These are phyloP conservation scores for Australoheros scitulus DNA, from an alignment of 2,113 vertebrate genomes.

Conservation along the genomic window DNA sequence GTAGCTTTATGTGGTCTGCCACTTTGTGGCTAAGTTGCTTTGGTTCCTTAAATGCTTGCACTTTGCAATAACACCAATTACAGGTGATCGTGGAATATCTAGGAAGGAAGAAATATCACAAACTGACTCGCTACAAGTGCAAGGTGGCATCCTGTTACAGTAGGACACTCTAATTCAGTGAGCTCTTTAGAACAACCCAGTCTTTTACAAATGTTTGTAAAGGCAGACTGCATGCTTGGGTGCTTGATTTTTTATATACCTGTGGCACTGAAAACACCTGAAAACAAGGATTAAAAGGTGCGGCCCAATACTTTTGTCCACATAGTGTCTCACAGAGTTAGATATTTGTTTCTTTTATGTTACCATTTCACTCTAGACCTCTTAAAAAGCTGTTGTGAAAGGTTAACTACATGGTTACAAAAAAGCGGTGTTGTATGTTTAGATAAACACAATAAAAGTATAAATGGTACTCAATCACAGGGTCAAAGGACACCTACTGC, in stretches of 20 bases:
- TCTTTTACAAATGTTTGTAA: not conserved
- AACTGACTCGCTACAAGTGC: not conserved
- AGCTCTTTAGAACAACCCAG: not conserved
- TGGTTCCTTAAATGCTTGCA: not conserved
- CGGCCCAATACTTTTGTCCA: not conserved
- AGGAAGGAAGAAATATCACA: not conserved
- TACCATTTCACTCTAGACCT: not conserved
- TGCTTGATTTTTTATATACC: not conserved
- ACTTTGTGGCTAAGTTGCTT: not conserved
- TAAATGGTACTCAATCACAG: conserved; percentile 26
- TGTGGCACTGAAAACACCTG: not conserved
- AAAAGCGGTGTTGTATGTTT: not conserved
- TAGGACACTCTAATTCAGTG: not conserved
- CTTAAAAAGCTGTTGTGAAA: not conserved
- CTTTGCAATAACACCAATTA: not conserved
- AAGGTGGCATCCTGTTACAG: not conserved
- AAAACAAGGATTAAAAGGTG: not conserved
- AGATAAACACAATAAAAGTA: not conserved
- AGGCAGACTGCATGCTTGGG: not conserved
- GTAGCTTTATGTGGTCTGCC: not conserved
- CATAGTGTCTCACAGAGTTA: not conserved
- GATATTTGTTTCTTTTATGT: not conserved
- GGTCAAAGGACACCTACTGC: conserved; percentile 17
- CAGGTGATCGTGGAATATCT: not conserved
- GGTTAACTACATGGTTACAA: not conserved